phyloP scores from a whole-genome alignment of 1,140 invertebrate genomes.

The Andrena cerasifolii region DNA sequence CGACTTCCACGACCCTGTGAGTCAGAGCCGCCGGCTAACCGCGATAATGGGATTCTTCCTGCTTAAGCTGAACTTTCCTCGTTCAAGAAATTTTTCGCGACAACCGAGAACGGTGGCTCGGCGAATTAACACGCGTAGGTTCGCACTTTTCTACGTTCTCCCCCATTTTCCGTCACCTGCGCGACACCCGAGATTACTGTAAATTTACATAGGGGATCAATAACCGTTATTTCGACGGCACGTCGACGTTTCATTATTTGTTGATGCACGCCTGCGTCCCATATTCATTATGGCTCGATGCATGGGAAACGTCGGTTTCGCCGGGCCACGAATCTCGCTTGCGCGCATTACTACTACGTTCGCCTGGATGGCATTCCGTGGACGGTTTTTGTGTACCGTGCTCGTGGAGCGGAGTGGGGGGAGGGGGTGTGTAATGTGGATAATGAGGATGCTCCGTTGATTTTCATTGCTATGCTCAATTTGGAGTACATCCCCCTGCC shows the following conservation, averaged over 20 bases:
- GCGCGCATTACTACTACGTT: not conserved
- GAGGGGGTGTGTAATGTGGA: not conserved
- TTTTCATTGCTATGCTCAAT: not conserved
- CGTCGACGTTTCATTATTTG: constrained; percentile 32
- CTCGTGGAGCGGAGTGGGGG: no score
- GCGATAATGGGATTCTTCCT: constrained; percentile 63
- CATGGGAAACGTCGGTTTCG: not conserved
- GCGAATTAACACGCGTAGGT: no score
- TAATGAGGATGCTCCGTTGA: not conserved
- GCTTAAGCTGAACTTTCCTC: constrained; percentile 50
- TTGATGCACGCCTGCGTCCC: constrained; percentile 21
- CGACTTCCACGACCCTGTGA: constrained; percentile 13
- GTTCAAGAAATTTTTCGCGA: constrained; percentile 15
- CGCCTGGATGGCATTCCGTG: no score
- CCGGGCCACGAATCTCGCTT: not conserved
- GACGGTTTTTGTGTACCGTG: no score
- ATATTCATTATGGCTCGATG: constrained; percentile 5
- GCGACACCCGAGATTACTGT: constrained; percentile 32
- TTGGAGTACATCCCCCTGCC: not conserved
- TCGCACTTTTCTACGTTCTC: no score
- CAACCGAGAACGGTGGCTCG: not conserved
- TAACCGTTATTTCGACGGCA: constrained; percentile 30
- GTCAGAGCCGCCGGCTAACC: constrained; percentile 46
- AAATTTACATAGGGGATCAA: constrained; percentile 48
- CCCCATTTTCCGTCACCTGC: not conserved